phyloP scores from a whole-genome alignment of 2,888 invertebrate genomes.

The Pyrochroa serraticornis region DNA sequence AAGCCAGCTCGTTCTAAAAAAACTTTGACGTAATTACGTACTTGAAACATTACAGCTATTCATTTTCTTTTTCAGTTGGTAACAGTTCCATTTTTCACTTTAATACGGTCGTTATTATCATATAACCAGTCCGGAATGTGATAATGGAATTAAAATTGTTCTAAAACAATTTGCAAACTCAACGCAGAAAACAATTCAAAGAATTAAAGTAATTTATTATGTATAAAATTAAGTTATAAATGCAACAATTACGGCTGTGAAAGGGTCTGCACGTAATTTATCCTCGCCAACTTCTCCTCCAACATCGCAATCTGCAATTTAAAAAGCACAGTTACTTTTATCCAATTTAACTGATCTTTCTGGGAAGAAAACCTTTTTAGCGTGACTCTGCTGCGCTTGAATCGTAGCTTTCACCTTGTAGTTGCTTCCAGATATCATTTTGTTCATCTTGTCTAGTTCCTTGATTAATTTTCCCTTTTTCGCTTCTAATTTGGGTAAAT shows the following conservation, averaged over 20 bases:
- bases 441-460: conserved; percentile 51
- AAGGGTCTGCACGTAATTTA: conserved; percentile 21
- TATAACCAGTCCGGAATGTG: conserved; percentile 4
- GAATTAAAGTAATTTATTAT: conserved; percentile 24
- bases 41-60: not conserved
- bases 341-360: not conserved
- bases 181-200: conserved; percentile 9
- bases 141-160: conserved; percentile 11
- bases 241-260: conserved; percentile 14
- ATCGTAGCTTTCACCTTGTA: conserved; percentile 47
- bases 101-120: conserved; percentile 13
- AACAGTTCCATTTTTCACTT: conserved; percentile 12
- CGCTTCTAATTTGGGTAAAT: conserved; percentile 46
- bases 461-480: conserved; percentile 50
- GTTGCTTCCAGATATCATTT: conserved; percentile 43
- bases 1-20: too few relatives aligned
- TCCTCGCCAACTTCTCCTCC: conserved; percentile 21
- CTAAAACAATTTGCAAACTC: conserved; percentile 11
- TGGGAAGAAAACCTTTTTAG: conserved; percentile 45
- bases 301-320: conserved; percentile 17
- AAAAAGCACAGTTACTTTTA: not conserved
- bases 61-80: conserved; percentile 5
- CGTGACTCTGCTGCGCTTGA: conserved; percentile 46
- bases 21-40: too few relatives aligned
- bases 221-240: conserved; percentile 24